Conservation (phyloP, 2,888 invertebrate genomes). For the Nasonia oneida region DNA sequence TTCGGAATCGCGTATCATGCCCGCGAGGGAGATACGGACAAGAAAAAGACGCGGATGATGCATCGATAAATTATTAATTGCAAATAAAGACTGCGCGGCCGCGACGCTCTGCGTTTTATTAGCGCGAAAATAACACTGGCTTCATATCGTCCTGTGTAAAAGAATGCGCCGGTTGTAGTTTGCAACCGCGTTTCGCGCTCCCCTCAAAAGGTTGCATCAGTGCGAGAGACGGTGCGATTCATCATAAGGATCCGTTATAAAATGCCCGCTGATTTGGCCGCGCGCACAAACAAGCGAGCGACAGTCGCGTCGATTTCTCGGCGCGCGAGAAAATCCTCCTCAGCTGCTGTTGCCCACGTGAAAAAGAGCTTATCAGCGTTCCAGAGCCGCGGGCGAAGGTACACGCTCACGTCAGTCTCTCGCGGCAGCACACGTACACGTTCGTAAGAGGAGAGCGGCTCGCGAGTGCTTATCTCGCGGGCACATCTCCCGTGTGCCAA, state of each 20-base stretch:
- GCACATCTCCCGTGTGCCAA: constrained; percentile 78
- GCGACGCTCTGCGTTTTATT: too few species aligned
- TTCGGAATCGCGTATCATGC: background rate
- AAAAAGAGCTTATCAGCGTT: constrained; percentile 74
- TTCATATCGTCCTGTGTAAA: background rate
- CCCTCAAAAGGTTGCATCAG: too few species aligned
- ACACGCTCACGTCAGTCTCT: background rate
- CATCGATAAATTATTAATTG: constrained; percentile 14
- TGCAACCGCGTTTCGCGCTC: too few species aligned
- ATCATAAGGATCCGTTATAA: too few species aligned
- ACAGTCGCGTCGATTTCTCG: background rate
- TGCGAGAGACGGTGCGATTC: too few species aligned
- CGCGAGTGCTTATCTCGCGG: constrained; percentile 75
- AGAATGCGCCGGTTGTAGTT: background rate
- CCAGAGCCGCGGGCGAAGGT: constrained; percentile 65
- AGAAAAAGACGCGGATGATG: background rate
- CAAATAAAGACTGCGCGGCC: background rate
- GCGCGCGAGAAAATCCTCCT: background rate
- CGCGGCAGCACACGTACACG: too few species aligned
- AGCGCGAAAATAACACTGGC: background rate
- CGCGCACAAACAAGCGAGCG: background rate
- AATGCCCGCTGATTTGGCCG: background rate
- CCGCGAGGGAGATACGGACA: background rate
- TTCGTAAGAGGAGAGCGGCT: constrained; percentile 65
- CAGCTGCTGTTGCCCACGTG: constrained; percentile 1